Conservation (phyloP, 2,113 vertebrate genomes). For the Cyanoderma ruficeps region DNA sequence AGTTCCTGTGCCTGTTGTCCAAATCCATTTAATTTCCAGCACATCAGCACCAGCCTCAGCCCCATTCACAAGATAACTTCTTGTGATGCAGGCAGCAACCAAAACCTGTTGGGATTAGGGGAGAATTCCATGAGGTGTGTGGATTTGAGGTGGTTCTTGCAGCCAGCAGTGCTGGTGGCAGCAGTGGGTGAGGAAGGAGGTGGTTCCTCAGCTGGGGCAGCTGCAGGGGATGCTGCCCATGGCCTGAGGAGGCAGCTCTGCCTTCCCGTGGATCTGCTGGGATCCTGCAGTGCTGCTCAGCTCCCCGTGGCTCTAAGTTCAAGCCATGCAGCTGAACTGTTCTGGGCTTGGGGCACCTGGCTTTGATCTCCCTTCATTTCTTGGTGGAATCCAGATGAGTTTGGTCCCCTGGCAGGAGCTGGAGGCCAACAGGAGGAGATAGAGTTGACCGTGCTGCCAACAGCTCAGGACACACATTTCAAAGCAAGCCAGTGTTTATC, state of each 20-base stretch:
- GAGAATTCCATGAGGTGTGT: neutral
- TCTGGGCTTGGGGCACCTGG: neutral
- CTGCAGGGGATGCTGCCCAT: neutral
- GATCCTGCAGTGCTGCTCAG: neutral
- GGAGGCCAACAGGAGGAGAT: neutral
- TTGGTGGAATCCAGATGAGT: neutral
- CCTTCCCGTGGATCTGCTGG: neutral
- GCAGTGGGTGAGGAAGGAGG: neutral
- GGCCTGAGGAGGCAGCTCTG: neutral
- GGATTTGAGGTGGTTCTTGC: neutral
- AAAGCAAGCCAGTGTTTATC: neutral
- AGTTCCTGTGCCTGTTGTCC: neutral
- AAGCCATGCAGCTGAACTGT: neutral
- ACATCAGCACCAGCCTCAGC: neutral
- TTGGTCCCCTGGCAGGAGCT: neutral
- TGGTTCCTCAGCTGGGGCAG: neutral
- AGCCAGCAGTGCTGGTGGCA: neutral
- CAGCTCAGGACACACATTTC: neutral
- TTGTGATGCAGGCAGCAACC: neutral
- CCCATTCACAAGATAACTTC: rapidly evolving
- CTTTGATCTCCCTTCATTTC: neutral
- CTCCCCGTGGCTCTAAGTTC: neutral
- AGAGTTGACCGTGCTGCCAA: neutral
- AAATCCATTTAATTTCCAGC: neutral
- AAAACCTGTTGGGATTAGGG: neutral